Conservation (phyloP, 2,888 invertebrate genomes). For the Scrobipalpa costella region DNA sequence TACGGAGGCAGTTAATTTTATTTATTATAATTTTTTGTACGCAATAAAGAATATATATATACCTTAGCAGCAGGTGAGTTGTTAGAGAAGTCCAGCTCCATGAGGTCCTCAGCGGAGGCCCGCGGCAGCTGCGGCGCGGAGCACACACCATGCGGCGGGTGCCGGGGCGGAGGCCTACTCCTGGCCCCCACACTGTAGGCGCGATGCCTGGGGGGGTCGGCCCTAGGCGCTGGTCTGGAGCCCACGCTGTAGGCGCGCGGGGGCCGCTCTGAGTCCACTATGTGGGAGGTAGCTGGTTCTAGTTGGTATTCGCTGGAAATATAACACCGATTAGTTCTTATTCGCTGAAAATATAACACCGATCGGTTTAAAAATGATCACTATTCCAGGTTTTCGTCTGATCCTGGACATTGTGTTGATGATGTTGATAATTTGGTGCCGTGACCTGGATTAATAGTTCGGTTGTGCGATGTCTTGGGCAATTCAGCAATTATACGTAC, state of each 20-base stretch:
- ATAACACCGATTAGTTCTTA: not conserved
- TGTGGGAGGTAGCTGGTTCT: conserved; percentile 89
- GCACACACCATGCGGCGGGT: conserved; percentile 28
- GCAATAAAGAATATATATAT: no score
- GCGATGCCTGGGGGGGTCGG: conserved; percentile 81
- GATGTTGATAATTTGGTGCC: no score
- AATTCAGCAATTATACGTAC: no score
- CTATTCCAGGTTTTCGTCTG: no score
- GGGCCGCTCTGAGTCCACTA: conserved; percentile 83
- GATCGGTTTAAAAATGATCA: no score
- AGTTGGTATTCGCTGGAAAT: conserved; percentile 87
- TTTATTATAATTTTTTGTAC: no score
- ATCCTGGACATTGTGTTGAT: no score
- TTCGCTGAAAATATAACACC: not conserved
- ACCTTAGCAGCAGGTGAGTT: not conserved
- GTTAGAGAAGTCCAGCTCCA: conserved; percentile 85
- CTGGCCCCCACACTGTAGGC: conserved; percentile 87
- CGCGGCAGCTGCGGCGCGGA: conserved; percentile 70
- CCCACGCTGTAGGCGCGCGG: conserved; percentile 92
- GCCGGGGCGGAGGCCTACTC: conserved; percentile 39
- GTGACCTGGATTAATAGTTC: no score
- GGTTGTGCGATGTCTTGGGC: no score
- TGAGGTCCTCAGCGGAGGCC: conserved; percentile 86
- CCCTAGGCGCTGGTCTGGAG: conserved; percentile 83
- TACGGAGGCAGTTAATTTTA: no score